Conservation (phyloP, 1,140 invertebrate genomes). For the Chironomus tepperi region DNA sequence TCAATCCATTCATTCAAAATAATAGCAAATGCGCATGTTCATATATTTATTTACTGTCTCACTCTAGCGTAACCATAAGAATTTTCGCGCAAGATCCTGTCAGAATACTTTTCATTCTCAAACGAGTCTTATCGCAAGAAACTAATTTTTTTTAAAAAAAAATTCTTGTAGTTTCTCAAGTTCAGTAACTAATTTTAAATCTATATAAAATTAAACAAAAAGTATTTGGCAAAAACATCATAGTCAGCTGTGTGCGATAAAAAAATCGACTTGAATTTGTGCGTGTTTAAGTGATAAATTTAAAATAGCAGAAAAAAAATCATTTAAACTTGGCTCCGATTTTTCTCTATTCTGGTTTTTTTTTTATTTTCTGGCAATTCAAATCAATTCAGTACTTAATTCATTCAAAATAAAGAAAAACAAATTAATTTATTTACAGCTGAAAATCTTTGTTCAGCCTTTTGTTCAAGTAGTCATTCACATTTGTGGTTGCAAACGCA, state of each 20-base stretch:
- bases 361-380: background rate
- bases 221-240: background rate
- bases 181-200: constrained; percentile 3
- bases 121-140: constrained; percentile 7
- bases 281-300: constrained; percentile 7
- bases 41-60: background rate
- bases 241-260: background rate
- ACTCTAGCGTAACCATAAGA: background rate
- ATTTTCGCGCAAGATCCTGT: constrained; percentile 11
- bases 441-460: too few relatives aligned
- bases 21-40: background rate
- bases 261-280: background rate
- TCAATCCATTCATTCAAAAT: background rate
- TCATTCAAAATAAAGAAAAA: background rate
- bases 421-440: background rate
- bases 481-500: too few relatives aligned
- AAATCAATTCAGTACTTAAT: too few relatives aligned
- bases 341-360: background rate
- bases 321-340: too few relatives aligned
- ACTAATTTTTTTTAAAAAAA: background rate
- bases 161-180: constrained; percentile 12
- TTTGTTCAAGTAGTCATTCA: too few relatives aligned
- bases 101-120: constrained; percentile 8
- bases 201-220: background rate
- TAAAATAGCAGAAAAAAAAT: background rate